These are phyloP conservation scores for Bombyx huttoni DNA, from an alignment of 2,888 invertebrate species.

Conservation along the genomic window DNA sequence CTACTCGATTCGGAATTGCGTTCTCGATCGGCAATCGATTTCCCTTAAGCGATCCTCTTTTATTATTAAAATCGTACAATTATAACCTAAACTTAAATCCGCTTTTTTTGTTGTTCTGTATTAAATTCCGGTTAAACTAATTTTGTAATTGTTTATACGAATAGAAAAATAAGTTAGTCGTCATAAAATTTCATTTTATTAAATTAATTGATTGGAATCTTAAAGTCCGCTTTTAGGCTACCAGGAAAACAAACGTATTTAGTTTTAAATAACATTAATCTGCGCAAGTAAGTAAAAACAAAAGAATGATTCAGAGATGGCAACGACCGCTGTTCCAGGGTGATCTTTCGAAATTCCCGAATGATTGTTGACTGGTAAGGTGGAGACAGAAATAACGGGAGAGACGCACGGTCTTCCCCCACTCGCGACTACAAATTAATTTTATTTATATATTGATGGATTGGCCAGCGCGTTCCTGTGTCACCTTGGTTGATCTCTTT, in stretches of 20 bases:
- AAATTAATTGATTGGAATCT: too few relatives aligned
- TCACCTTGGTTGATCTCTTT: neutral
- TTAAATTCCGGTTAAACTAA: too few relatives aligned
- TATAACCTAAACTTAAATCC: too few relatives aligned
- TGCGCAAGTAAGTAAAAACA: slow-evolving; percentile 31
- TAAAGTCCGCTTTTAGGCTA: neutral
- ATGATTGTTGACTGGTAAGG: slow-evolving; percentile 66
- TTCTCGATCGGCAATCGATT: slow-evolving; percentile 33
- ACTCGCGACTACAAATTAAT: slow-evolving; percentile 49
- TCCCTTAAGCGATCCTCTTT: neutral
- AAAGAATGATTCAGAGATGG: slow-evolving; percentile 61
- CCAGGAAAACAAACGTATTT: neutral
- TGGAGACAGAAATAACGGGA: slow-evolving; percentile 60
- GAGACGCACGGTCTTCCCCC: slow-evolving; percentile 47
- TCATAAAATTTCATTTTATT: too few relatives aligned
- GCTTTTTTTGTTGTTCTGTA: too few relatives aligned
- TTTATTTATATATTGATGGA: slow-evolving; percentile 67
- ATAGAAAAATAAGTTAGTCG: too few relatives aligned
- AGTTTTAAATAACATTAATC: neutral
- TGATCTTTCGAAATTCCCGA: slow-evolving; percentile 69
- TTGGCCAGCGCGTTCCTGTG: slow-evolving; percentile 14
- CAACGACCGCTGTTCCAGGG: slow-evolving; percentile 60
- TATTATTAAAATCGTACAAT: too few relatives aligned
- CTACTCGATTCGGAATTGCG: slow-evolving; percentile 38
- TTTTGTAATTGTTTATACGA: too few relatives aligned